A percentile compares a stretch with the other conserved stretches of the same genome.
Conservation (phyloP, 2,113 vertebrate genomes). For the Corythoichthys intestinalis region DNA sequence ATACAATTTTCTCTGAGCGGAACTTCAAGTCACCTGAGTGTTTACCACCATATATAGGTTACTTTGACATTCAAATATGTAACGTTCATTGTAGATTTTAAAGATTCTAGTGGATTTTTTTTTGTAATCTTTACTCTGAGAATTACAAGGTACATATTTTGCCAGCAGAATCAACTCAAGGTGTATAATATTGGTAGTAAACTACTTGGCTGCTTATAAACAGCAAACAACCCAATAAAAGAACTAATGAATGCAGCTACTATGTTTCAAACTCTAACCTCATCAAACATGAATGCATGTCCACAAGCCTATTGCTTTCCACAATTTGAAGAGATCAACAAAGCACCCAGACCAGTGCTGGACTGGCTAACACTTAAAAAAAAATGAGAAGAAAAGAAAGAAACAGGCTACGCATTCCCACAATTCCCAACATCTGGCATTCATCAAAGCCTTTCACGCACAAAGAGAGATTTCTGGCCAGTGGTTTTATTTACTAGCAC, state of each 20-base stretch:
- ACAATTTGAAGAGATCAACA: neutral
- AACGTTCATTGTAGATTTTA: neutral
- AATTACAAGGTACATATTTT: no score
- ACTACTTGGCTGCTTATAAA: neutral
- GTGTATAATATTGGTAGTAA: neutral
- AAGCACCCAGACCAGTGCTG: conserved; percentile 10
- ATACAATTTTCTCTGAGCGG: no score
- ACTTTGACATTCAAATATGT: no score
- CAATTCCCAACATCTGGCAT: conserved; percentile 49
- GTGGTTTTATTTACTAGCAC: conserved; percentile 6
- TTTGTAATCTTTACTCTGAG: no score
- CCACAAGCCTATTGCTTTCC: neutral
- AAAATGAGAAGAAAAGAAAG: conserved; percentile 1
- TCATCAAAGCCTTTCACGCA: conserved; percentile 31
- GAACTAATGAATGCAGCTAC: neutral
- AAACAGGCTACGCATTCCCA: conserved; percentile 33
- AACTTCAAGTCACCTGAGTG: no score
- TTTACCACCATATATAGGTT: no score
- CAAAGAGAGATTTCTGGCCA: conserved; percentile 15
- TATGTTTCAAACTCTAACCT: conserved; percentile 20
- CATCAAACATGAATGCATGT: conserved; percentile 4
- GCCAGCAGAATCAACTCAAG: no score
- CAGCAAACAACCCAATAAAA: neutral
- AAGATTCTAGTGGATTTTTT: neutral
- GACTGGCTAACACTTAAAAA: conserved; percentile 14